Evolutionary conservation across 2,113 vertebrate genomes (phyloP).

Genomic region (Recurvirostra avosetta): DNA sequence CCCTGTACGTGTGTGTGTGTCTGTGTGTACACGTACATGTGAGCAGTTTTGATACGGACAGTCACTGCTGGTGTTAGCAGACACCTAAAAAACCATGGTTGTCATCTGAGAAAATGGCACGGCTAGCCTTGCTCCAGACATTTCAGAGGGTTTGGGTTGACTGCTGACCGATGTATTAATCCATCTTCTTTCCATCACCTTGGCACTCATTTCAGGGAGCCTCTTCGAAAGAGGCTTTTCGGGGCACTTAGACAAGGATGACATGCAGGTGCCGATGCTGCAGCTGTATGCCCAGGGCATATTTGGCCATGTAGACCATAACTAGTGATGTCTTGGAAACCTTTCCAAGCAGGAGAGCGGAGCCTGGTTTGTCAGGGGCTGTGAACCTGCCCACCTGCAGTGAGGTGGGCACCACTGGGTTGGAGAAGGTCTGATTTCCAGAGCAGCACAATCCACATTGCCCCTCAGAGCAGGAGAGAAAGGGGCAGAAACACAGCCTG

Average conservation of each 20-base stretch:
- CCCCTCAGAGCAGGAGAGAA: neutral
- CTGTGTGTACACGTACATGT: neutral
- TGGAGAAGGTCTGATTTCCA: neutral
- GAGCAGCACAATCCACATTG: neutral
- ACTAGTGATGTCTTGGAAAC: neutral
- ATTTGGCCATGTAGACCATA: neutral
- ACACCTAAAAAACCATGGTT: no score
- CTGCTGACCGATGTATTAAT: neutral
- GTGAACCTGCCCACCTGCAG: neutral
- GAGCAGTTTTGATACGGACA: neutral
- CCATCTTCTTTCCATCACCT: neutral
- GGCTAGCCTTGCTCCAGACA: neutral
- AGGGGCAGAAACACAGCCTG: neutral
- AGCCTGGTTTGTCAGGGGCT: neutral
- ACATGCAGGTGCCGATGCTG: neutral
- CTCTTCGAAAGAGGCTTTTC: neutral
- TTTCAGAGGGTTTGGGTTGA: neutral
- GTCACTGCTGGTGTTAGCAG: neutral
- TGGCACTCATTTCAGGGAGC: neutral
- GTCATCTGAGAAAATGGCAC: neutral
- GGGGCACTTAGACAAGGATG: neutral
- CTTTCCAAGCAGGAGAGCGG: neutral
- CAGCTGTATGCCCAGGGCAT: rapidly evolving
- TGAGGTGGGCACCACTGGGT: neutral
- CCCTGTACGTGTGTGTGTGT: rapidly evolving